A percentile compares a stretch with the other conserved stretches of the same genome.
Conservation (phyloP, 2,888 invertebrate genomes). For the Sipunculus nudus region DNA sequence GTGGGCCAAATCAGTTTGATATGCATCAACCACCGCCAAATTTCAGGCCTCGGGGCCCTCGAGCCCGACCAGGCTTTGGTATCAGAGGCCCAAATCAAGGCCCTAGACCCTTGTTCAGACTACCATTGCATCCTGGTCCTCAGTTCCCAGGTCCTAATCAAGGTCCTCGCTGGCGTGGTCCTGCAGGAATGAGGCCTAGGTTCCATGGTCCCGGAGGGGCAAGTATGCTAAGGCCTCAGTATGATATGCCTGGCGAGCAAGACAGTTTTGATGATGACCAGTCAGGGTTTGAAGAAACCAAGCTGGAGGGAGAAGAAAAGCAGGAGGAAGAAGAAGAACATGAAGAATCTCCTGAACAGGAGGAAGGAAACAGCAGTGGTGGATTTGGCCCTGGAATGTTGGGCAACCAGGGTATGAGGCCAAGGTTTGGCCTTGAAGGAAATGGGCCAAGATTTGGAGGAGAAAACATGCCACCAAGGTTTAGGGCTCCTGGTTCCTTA, state of each 20-base stretch:
- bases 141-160: constrained; percentile 6
- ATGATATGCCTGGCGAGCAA: no score
- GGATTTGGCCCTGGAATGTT: no score
- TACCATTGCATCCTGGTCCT: no score
- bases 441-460: no score
- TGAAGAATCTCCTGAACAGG: no score
- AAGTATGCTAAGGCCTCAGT: background rate
- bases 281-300: no score
- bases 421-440: constrained; percentile 10
- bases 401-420: background rate
- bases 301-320: no score
- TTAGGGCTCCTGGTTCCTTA: no score
- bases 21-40: background rate
- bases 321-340: background rate
- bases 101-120: no score
- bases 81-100: background rate
- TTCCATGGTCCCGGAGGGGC: background rate
- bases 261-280: no score
- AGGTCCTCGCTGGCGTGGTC: background rate
- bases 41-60: background rate
- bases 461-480: no score
- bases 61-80: background rate
- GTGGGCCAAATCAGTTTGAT: background rate
- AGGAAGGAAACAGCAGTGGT: no score
- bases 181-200: background rate